Evolutionary conservation across 1,140 invertebrate species (phyloP).

Genomic region (Drosophila equinoxialis): DNA sequence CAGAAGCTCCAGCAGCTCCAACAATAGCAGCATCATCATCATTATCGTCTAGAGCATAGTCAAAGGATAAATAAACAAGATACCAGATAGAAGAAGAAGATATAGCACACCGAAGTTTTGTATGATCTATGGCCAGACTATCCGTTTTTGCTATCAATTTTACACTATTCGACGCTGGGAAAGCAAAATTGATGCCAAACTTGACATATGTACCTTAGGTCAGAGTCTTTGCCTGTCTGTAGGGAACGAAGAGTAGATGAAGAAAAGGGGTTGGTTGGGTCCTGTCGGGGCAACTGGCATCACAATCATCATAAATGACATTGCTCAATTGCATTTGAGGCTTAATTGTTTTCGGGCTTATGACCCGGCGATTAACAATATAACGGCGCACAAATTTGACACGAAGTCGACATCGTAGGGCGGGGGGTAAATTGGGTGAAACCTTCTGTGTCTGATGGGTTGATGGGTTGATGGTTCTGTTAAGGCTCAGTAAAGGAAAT

Average conservation of each 20-base stretch:
- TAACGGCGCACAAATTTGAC: slow-evolving; percentile 70
- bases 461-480: slow-evolving; percentile 50
- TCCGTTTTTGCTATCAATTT: neutral
- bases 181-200: neutral
- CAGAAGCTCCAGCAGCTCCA: slow-evolving; percentile 26
- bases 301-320: slow-evolving; percentile 76
- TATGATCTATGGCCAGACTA: slow-evolving; percentile 36
- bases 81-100: slow-evolving; percentile 18
- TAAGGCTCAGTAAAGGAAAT: slow-evolving; percentile 3
- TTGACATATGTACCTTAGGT: slow-evolving; percentile 13
- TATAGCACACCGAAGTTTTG: slow-evolving; percentile 32
- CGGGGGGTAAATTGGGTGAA: too few species aligned
- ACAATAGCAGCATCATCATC: slow-evolving; percentile 16
- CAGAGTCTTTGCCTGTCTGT: slow-evolving; percentile 21
- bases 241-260: slow-evolving; percentile 31
- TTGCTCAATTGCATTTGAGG: slow-evolving; percentile 81
- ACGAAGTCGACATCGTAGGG: slow-evolving; percentile 39
- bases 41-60: slow-evolving; percentile 27
- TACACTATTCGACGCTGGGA: neutral
- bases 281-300: slow-evolving; percentile 46
- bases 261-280: neutral
- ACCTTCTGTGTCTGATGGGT: slow-evolving; percentile 32
- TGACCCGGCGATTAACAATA: slow-evolving; percentile 73
- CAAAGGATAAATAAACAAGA: slow-evolving; percentile 58
- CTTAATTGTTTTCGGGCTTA: slow-evolving; percentile 79